Percentiles rank a stretch among this genome's conserved stretches.
phyloP scores from a whole-genome alignment of 2,113 vertebrate genomes.

The Grantiella picta region DNA sequence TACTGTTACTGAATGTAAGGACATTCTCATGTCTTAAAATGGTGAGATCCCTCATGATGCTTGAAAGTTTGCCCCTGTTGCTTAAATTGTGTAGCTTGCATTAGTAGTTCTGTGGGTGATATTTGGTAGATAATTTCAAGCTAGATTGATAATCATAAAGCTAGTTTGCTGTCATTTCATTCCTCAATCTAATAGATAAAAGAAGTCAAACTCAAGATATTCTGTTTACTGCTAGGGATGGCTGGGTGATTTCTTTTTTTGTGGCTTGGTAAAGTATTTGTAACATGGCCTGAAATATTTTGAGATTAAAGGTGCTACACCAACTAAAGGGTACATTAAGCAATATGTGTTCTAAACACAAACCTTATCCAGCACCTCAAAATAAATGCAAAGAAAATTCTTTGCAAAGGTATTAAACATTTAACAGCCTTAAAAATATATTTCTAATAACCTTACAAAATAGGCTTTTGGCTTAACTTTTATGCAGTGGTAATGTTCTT shows the following conservation, averaged over 20 bases:
- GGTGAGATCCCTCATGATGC: not conserved
- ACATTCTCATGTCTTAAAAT: not conserved
- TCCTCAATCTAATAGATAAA: not conserved
- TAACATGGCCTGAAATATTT: not conserved
- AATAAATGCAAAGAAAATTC: not conserved
- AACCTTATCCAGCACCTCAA: not conserved
- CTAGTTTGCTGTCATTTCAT: not conserved
- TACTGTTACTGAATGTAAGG: not conserved
- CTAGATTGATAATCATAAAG: not conserved
- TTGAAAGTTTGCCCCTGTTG: not conserved
- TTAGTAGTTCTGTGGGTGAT: not conserved
- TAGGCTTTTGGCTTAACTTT: not conserved
- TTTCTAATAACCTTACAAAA: not conserved
- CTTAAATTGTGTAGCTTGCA: not conserved
- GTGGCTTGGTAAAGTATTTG: not conserved
- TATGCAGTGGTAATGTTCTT: not conserved
- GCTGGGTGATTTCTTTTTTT: not conserved
- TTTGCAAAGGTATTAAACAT: not conserved
- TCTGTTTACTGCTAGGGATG: not conserved
- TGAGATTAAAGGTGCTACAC: not conserved
- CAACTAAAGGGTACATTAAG: not conserved
- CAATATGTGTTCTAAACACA: not conserved
- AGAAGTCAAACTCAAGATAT: not conserved
- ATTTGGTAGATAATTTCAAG: not conserved
- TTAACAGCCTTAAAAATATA: not conserved